These are phyloP conservation scores for Protomyctophum bolini DNA, from an alignment of 2,113 vertebrate species.

Conservation along the genomic window DNA sequence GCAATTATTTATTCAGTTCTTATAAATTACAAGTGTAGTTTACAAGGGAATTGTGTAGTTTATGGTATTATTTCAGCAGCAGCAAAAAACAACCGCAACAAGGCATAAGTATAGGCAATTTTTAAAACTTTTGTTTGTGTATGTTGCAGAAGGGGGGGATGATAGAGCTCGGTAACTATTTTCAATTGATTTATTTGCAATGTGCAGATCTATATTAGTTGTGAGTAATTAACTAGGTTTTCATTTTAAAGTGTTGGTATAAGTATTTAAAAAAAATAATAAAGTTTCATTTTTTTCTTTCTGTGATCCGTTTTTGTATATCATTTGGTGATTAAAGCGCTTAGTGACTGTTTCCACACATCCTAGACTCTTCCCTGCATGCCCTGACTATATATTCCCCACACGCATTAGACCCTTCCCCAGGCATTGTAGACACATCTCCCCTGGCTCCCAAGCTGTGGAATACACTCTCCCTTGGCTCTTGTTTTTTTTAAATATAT, in stretches of 20 bases:
- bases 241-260: constrained; percentile 76
- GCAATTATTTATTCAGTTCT: constrained; percentile 73
- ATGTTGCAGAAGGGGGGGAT: constrained; percentile 63
- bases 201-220: constrained; percentile 80
- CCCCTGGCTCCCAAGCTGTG: too few species aligned
- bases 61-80: constrained; percentile 37
- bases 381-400: too few species aligned
- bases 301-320: constrained; percentile 44
- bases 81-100: constrained; percentile 44
- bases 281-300: constrained; percentile 75
- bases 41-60: constrained; percentile 46
- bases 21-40: constrained; percentile 51
- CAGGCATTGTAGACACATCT: too few species aligned
- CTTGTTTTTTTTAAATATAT: too few species aligned
- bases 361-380: too few species aligned
- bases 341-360: neutral
- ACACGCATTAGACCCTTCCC: neutral
- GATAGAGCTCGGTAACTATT: constrained; percentile 69
- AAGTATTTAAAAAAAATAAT: constrained; percentile 71
- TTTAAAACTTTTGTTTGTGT: constrained; percentile 66
- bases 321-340: neutral
- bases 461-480: too few species aligned
- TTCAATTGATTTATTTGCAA: constrained; percentile 72
- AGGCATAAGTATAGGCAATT: constrained; percentile 40
- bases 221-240: constrained; percentile 73